Conservation (phyloP, 2,888 invertebrate genomes). For the Poecilus cupreus region DNA sequence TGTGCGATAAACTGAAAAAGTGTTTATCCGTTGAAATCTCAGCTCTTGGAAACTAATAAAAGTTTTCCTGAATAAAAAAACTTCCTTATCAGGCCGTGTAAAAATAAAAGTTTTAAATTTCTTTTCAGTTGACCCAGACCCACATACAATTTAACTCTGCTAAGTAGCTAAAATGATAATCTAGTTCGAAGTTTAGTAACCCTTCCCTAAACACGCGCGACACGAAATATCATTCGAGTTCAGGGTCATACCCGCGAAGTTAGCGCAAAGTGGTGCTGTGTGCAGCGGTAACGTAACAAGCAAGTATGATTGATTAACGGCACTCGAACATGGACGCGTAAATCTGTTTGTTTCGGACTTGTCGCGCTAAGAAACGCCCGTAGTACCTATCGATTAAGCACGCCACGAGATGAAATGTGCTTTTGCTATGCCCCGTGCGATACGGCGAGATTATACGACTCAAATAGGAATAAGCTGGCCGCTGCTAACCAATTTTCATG, state of each 20-base stretch:
- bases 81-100: too few species aligned
- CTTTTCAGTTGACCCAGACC: too few species aligned
- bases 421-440: too few species aligned
- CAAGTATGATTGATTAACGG: conserved; percentile 22
- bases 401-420: neutral
- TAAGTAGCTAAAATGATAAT: neutral
- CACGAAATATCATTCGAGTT: conserved; percentile 6
- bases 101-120: too few species aligned
- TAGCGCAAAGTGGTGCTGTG: neutral
- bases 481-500: too few species aligned
- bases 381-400: neutral
- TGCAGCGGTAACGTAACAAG: neutral
- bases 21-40: too few species aligned
- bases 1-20: too few species aligned
- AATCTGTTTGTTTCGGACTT: conserved; percentile 32
- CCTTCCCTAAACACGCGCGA: neutral
- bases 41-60: too few species aligned
- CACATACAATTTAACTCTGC: neutral
- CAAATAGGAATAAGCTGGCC: too few species aligned
- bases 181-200: neutral
- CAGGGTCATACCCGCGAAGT: neutral
- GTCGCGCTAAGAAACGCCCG: neutral
- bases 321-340: neutral
- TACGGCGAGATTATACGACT: too few species aligned
- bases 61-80: too few species aligned